Base-by-base conservation (phyloP, 2,888 invertebrate species). In the Lagria hirta region DNA sequence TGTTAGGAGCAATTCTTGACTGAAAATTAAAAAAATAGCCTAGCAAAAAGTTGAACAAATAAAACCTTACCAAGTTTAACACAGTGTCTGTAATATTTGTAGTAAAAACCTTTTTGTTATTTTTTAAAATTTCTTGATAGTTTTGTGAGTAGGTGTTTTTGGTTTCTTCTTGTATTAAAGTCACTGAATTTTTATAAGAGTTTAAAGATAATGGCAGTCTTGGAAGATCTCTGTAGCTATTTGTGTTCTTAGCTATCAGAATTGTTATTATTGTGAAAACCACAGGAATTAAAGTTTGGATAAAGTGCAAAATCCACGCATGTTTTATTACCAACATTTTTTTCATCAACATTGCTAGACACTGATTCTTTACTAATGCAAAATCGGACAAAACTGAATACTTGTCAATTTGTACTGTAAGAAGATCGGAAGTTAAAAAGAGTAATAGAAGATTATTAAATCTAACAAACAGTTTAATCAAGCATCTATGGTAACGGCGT, bases 251-350 rank as follows among this genome's bases (percentile, higher is more conserved):
- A 1, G 77, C 64, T n/a, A 83, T 76, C 0, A 85, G 63, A 11
- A 88, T 76, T 0, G 84, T 78, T 21, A 84, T 65, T n/a, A 75
- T 72, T 54, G 79, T 77, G 73, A 78, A 84, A 41, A 83, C 48
- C 0, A 86, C 70, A 0, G 91, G 88, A 30, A 89, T 78, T 1
- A 81, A 47, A 12, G 87, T 73, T 71, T 88, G 86, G 36, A 86
- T 71, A 1, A 79, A 11, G 11, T 81, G 72, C 3, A 88, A 64
- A 24, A 82, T 62, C 75, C 82, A 83, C 17, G 87, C 84, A 4
- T 90, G 76, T n/a, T 74, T 63, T 41, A 83, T 66, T 4, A 68
- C 66, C 15, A 70, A 50, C 3, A 54, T 27, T 50, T 67, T 68
- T 48, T 73, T 73, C 57, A 71, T 57, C 3, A 71, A 41, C 72